Evolutionary conservation across 1,140 invertebrate genomes (phyloP).

Genomic region (Plectrocnemia conspersa): DNA sequence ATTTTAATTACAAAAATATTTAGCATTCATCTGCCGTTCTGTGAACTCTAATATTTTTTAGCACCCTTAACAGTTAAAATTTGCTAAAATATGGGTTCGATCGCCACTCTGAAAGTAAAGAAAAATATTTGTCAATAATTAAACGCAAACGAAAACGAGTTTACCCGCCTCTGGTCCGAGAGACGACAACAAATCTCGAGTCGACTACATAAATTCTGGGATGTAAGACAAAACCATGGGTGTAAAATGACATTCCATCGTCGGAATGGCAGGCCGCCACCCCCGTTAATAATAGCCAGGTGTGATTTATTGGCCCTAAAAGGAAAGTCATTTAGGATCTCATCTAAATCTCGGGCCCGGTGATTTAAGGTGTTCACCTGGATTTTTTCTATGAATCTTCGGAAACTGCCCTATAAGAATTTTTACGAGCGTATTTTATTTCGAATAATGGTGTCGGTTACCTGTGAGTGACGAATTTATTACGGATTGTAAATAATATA

Average conservation of each 20-base stretch:
- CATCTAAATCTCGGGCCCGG: conserved; percentile 1
- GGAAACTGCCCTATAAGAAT: conserved; percentile 1
- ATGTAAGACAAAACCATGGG: too few species aligned
- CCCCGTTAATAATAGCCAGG: conserved; percentile 11
- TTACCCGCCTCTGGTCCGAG: too few species aligned
- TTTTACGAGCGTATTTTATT: conserved; percentile 22
- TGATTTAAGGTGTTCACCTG: conserved; percentile 22
- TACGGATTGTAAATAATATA: background rate
- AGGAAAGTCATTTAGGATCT: conserved; percentile 26
- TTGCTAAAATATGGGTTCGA: too few species aligned
- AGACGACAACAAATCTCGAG: too few species aligned
- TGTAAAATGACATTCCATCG: conserved; percentile 18
- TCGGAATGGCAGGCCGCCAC: conserved; percentile 10
- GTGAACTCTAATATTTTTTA: too few species aligned
- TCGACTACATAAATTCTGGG: too few species aligned
- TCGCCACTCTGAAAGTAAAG: too few species aligned
- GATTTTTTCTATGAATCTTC: conserved; percentile 1
- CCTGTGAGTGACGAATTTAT: background rate
- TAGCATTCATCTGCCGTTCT: too few species aligned
- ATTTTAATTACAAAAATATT: too few species aligned
- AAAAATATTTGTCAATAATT: too few species aligned
- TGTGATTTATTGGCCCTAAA: conserved; percentile 33
- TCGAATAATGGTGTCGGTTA: conserved; percentile 5
- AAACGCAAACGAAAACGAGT: too few species aligned
- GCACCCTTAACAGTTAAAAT: too few species aligned